Conservation (phyloP, 2,113 vertebrate genomes). For the Odontophorus gujanensis region DNA sequence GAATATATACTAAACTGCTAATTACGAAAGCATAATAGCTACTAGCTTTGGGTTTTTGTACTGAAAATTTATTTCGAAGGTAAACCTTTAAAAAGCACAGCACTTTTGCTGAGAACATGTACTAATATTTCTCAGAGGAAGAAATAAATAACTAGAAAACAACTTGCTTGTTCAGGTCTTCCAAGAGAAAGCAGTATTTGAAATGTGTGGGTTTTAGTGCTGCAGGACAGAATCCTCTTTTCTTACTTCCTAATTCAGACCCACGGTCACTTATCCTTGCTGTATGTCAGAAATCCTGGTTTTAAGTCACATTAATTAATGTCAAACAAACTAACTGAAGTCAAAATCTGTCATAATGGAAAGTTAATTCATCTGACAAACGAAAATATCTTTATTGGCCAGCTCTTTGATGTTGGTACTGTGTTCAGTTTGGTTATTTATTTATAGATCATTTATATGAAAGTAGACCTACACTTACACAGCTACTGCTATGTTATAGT, state of each 20-base stretch:
- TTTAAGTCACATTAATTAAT: slow-evolving; percentile 4
- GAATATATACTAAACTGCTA: not conserved
- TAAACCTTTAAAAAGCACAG: not conserved
- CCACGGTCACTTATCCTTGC: not conserved
- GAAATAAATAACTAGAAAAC: not conserved
- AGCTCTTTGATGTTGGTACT: not conserved
- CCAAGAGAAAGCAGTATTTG: not conserved
- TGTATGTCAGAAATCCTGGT: not conserved
- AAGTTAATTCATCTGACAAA: not conserved
- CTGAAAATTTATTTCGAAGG: not conserved
- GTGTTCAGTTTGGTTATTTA: not conserved
- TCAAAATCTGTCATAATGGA: not conserved
- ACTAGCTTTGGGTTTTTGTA: not conserved
- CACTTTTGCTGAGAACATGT: not conserved
- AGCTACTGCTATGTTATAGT: not conserved
- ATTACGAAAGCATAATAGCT: not conserved
- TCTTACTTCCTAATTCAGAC: not conserved
- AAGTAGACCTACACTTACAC: not conserved
- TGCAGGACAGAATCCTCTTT: not conserved
- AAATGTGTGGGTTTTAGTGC: not conserved
- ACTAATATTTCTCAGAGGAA: not conserved
- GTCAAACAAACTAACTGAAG: not conserved
- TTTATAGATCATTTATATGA: not conserved
- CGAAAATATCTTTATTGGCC: not conserved
- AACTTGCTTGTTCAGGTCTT: not conserved